Evolutionary conservation across 2,888 invertebrate genomes (phyloP), one percentile per base, ranked within the genome.

Genomic region (Cremastinae sp.): DNA sequence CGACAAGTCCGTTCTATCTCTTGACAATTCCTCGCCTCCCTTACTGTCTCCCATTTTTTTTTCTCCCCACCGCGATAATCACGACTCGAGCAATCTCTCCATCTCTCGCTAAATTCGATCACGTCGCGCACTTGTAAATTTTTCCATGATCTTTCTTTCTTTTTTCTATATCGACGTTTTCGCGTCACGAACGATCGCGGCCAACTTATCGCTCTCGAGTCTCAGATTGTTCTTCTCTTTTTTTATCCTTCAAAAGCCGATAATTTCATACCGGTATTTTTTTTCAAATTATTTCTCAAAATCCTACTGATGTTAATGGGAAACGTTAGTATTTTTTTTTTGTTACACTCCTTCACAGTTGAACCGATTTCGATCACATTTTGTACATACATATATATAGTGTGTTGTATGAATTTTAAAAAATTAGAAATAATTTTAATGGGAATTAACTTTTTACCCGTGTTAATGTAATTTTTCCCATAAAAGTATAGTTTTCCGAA

Each of bases 21-120:
- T 22, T 0, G 71, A 22, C 41, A 38, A 62, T 45, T 53, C 51
- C 8, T 51, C 20, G 9, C 8, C 0, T 2, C 12, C 38, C 28
- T 62, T 5, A 5, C 5, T 45, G 16, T 75, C 75, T 2, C 51
- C 71, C 75, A 75, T 75, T 66, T 61, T 28, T 38, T 53, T 28
- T 43, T 47, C 28, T 14, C 10, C 5, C 51, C 12, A 22, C 2
- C 43, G 12, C 9, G 49, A 28, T 20, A 5, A 14, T 16, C 56
- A 56, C 66, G 1, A 34, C 14, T 12, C 36, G 8, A 45, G 54
- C 41, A n/a, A 41, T 51, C 36, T 12, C 16, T 9, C 47, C 18
- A 8, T 20, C n/a, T 41, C 10, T 43, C 2, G 5, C 28, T 28
- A 5, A 28, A 28, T 5, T 18, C 18, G 34, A 20, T 41, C n/a